Evolutionary conservation across 2,113 vertebrate genomes (phyloP), one percentile per base, ranked within the genome.

Genomic region (Ardeotis arabs): DNA sequence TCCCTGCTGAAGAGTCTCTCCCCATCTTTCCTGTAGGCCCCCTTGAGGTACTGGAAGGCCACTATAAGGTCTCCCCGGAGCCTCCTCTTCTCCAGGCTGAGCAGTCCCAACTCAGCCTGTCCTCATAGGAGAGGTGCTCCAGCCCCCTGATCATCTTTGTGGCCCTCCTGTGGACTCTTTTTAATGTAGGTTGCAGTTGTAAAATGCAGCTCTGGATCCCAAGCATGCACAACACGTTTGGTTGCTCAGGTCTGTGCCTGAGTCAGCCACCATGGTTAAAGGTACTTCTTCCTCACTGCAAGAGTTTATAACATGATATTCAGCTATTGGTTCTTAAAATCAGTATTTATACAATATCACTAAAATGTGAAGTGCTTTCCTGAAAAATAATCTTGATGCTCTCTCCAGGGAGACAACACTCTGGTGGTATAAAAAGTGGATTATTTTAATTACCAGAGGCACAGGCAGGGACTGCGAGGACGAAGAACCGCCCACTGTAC

Each of bases 201-300:
- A 76, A 74, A 85, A 83, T 47, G 23, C 50, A 75, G 14, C 35
- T 78, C 76, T 78, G 68, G 12, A 44, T 87, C 12, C 56, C 39
- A 58, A 80, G 23, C 14, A 27, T 15, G 45, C 7, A n/a, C 3
- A 49, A 35, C 7, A 55, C 0, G 0, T 39, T 33, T 59, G 15
- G 19, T 31, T 44, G 12, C 41, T 82, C 37, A 56, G 52, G 53
- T 4, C 5, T 33, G 9, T 85, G 17, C 37, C 41, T 58, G 14
- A 87, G 47, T 12, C 44, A 90, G 53, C 13, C 6, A 9, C n/a
- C 13, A 78, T 2, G 7, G 13, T 45, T 80, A 77, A 90, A 84
- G 12, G 15, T 66, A 37, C 20, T 55, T 31, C 41, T 75, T 82
- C 8, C 5, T 87, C 23, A 35, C 20, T 39, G 17, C 10, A 60